Evolutionary conservation across 2,888 invertebrate genomes (phyloP).

Genomic region (Leptinotarsa juncta): DNA sequence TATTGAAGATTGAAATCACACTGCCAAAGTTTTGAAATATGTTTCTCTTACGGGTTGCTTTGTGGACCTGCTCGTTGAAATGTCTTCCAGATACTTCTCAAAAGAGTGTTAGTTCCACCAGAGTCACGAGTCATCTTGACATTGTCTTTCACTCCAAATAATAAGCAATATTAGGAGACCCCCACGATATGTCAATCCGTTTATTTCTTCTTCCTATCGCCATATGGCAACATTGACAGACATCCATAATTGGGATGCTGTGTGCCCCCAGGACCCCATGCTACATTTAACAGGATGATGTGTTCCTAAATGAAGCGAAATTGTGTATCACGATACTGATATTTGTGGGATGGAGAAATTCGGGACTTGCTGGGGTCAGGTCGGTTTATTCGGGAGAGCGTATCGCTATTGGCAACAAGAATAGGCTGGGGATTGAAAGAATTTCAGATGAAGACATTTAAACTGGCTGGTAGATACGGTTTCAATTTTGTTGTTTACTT

Average conservation of each 20-base stretch:
- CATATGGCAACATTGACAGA: conserved; percentile 29
- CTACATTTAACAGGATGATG: conserved; percentile 55
- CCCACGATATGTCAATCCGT: neutral
- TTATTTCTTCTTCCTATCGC: conserved; percentile 1
- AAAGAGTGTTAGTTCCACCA: too few relatives aligned
- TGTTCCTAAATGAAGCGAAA: conserved; percentile 51
- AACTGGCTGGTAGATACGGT: neutral
- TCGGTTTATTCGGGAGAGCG: conserved; percentile 1
- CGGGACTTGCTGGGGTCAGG: neutral
- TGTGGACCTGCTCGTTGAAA: too few relatives aligned
- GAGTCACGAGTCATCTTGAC: neutral
- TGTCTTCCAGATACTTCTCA: too few relatives aligned
- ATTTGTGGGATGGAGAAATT: neutral
- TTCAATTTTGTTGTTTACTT: neutral
- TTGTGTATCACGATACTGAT: conserved; percentile 48
- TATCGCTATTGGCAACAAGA: conserved; percentile 30
- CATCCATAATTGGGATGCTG: conserved; percentile 32
- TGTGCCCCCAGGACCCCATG: conserved; percentile 39
- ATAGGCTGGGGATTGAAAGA: conserved; percentile 4
- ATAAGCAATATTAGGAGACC: conserved; percentile 22
- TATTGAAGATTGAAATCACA: too few relatives aligned
- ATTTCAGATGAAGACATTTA: neutral
- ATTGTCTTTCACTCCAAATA: conserved; percentile 3
- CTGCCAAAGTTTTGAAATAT: too few relatives aligned
- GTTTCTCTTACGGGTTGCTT: too few relatives aligned